A percentile compares a stretch with the other conserved stretches of the same genome.
Evolutionary conservation across 2,888 invertebrate species (phyloP).

Genomic region (Hypomecis punctinalis): DNA sequence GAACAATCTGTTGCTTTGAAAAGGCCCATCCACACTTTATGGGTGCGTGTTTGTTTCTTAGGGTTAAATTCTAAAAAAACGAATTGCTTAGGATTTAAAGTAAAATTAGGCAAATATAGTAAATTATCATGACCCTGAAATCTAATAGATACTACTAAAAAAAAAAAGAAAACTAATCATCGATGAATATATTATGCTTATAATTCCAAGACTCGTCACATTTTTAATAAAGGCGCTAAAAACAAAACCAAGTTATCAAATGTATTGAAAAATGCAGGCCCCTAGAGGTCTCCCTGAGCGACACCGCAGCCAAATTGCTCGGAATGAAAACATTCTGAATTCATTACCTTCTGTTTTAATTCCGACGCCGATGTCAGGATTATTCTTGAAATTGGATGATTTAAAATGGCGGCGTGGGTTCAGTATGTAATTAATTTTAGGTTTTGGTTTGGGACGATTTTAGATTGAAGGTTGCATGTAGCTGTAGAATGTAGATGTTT

Average conservation of each 20-base stretch:
- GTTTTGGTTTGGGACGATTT: background rate
- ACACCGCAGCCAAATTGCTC: constrained; percentile 38
- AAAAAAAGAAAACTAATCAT: too few species aligned
- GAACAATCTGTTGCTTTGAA: too few species aligned
- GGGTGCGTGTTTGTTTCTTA: too few species aligned
- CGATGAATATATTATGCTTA: too few species aligned
- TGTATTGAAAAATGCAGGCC: constrained; percentile 12
- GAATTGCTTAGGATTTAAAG: too few species aligned
- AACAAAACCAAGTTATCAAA: constrained; percentile 8
- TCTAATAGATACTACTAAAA: too few species aligned
- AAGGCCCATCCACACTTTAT: too few species aligned
- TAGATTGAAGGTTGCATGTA: background rate
- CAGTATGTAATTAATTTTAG: constrained; percentile 20
- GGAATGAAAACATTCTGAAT: constrained; percentile 60
- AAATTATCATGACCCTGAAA: too few species aligned
- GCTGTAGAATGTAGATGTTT: background rate
- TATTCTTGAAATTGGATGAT: constrained; percentile 57
- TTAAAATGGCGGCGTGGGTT: constrained; percentile 46
- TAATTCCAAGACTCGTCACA: background rate
- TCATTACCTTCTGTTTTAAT: constrained; percentile 56
- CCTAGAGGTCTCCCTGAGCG: constrained; percentile 15
- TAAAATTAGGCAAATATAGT: too few species aligned
- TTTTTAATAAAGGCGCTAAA: constrained; percentile 2
- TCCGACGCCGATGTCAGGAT: constrained; percentile 51
- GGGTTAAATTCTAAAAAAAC: too few species aligned